These are phyloP conservation scores for Upupa epops DNA, from an alignment of 2,113 vertebrate species.

Conservation along the genomic window DNA sequence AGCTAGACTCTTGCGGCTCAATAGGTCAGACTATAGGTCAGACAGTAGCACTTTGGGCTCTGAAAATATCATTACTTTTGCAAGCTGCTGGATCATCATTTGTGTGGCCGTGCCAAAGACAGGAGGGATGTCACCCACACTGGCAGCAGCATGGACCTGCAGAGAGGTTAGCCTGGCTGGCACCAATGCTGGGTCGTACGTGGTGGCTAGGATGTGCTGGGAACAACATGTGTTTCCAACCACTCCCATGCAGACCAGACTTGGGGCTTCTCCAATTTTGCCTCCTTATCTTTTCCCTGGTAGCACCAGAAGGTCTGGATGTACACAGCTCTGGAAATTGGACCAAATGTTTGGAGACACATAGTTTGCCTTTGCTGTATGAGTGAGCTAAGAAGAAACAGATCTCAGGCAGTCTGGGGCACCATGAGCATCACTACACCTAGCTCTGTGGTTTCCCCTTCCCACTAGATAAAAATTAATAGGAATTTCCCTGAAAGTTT, in stretches of 20 bases:
- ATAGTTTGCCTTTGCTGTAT: not conserved
- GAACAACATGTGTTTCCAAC: not conserved
- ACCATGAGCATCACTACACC: accelerated
- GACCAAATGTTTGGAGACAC: not conserved
- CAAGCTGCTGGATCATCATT: not conserved
- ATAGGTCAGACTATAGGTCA: not conserved
- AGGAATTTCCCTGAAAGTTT: not conserved
- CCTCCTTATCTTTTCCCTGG: too few species aligned
- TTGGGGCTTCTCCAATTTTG: not conserved
- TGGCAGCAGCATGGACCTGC: not conserved
- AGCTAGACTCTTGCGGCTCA: not conserved
- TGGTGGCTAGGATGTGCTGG: accelerated
- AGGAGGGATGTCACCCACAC: accelerated
- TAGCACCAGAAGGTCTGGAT: not conserved
- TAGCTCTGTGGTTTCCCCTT: not conserved
- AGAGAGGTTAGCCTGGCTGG: not conserved
- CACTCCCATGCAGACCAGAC: not conserved
- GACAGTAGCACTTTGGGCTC: not conserved
- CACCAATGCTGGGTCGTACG: accelerated
- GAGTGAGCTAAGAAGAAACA: not conserved
- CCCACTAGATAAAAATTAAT: not conserved
- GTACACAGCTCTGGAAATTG: not conserved
- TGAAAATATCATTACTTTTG: not conserved
- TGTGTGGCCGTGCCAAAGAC: accelerated
- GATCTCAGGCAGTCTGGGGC: not conserved